Conservation (phyloP, 2,797 vertebrate species). For the Paramormyrops hopkinsi region DNA sequence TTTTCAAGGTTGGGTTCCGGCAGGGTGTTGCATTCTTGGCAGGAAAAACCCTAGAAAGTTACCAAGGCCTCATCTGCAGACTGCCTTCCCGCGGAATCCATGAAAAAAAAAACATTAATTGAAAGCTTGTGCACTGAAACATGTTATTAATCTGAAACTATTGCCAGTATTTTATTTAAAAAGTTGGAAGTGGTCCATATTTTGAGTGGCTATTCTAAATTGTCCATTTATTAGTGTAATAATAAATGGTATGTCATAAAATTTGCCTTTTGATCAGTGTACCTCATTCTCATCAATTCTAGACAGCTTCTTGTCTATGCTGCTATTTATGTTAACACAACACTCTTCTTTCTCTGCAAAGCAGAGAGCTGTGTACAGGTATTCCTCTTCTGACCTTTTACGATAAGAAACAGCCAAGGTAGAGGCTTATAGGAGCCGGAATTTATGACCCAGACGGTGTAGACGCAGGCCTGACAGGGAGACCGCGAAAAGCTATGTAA, state of each 20-base stretch:
- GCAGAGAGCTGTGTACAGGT: neutral
- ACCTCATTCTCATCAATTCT: neutral
- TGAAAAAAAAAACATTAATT: neutral
- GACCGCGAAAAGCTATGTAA: neutral
- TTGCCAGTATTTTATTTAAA: neutral
- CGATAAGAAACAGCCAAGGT: neutral
- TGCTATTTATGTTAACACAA: neutral
- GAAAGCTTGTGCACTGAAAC: conserved; percentile 1
- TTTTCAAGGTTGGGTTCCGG: conserved; percentile 18
- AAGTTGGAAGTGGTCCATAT: neutral
- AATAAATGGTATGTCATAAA: neutral
- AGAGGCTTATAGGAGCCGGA: neutral
- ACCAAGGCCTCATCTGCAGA: neutral
- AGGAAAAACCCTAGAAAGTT: neutral
- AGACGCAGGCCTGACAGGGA: neutral
- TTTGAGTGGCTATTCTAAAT: neutral
- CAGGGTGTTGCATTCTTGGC: neutral
- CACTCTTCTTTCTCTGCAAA: neutral
- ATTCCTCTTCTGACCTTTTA: neutral
- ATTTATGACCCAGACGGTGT: neutral
- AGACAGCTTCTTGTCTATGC: neutral
- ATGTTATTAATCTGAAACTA: neutral
- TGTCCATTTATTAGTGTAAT: neutral
- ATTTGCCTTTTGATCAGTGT: neutral
- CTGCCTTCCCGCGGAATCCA: neutral